Evolutionary conservation across 2,113 vertebrate genomes (phyloP), one percentile per base, ranked within the genome.

Genomic region (Chelonoidis abingdonii): DNA sequence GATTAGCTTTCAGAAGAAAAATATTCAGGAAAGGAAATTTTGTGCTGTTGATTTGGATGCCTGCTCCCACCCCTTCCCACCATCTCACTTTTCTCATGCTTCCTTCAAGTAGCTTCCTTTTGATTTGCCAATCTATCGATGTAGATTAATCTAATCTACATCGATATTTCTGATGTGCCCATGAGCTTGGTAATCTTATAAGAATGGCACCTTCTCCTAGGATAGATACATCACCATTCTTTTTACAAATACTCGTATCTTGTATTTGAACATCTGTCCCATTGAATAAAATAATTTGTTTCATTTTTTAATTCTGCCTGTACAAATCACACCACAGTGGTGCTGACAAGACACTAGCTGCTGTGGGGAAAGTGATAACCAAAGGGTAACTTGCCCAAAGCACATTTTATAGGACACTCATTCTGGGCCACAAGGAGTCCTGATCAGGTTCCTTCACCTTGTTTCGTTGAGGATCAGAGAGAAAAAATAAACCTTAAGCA

Each of bases 341-440:
- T 83, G 53, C 44, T 17, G 31, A 44, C 29, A 44, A 59, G 57
- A 21, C 41, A 31, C 41, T 59, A 62, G 57, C 44, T 84, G 81
- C 79, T 94, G 5, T 86, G 91, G 79, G 88, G 89, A 90, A 91
- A 94, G 65, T 89, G 52, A 1, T 49, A 90, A 88, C 75, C 62
- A 53, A 86, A 95, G 94, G 83, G 88, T 10, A 22, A 52, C 62
- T 82, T 96, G 90, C n/a, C 14, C 78, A 52, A 22, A 44, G 82
- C 24, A 79, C 59, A 25, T 94, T 94, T 94, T 91, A 47, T 56
- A 65, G 54, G 89, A 93, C 91, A 91, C 84, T 94, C 79, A 21
- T 85, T 53, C 65, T 1, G 0, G 47, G 0, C 0, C 24, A 19
- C 19, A 5, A 52, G 56, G 76, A 19, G 25, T 31, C 44, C 29